Evolutionary conservation across 2,797 vertebrate genomes (phyloP).

Genomic region (Champsocephalus esox): DNA sequence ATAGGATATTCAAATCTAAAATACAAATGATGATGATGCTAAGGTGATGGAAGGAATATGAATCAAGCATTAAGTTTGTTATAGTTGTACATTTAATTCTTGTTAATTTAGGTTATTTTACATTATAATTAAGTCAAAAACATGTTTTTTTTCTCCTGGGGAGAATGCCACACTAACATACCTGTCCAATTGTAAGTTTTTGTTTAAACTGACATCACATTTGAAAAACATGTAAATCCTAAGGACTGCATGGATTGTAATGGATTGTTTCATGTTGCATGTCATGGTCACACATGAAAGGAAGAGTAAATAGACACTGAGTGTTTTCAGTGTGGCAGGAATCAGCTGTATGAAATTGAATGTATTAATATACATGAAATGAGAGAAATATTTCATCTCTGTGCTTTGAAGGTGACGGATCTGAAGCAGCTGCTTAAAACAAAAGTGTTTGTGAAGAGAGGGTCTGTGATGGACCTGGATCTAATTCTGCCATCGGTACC

Average conservation of each 20-base stretch:
- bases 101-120: neutral
- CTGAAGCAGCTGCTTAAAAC: neutral
- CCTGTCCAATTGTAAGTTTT: no score
- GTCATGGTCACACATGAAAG: neutral
- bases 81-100: neutral
- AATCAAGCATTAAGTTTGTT: neutral
- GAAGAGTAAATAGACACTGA: neutral
- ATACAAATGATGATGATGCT: neutral
- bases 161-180: no score
- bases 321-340: neutral
- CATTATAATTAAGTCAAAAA: no score
- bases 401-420: neutral
- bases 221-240: neutral
- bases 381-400: neutral
- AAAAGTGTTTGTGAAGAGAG: neutral
- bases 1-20: neutral
- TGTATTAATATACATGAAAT: slow-evolving; percentile 4
- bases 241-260: neutral
- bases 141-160: no score
- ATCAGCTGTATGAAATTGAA: neutral
- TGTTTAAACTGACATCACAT: neutral
- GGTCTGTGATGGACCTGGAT: neutral
- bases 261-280: neutral
- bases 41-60: neutral
- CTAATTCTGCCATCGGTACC: neutral